A percentile compares a stretch with the other conserved stretches of the same genome.
Conservation (phyloP, 2,113 vertebrate genomes). For the Notarius quadriscutis region DNA sequence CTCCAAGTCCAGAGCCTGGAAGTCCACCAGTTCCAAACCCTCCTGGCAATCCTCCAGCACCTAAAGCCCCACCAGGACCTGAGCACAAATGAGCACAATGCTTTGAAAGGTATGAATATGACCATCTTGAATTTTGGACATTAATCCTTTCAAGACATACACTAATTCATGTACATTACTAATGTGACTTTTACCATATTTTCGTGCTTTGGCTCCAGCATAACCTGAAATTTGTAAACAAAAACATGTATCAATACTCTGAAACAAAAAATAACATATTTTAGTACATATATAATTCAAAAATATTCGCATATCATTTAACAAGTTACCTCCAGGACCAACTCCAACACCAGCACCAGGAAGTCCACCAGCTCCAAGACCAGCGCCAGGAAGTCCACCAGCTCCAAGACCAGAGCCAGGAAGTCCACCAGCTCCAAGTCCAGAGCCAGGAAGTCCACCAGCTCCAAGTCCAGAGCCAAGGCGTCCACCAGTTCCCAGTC, state of each 20-base stretch:
- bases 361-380: conserved; percentile 24
- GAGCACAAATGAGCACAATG: too few species aligned
- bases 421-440: conserved; percentile 47
- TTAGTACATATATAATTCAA: neutral
- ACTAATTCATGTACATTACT: neutral
- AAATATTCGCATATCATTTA: neutral
- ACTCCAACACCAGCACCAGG: conserved; percentile 24
- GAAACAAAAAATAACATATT: neutral
- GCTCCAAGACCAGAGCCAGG: conserved; percentile 45
- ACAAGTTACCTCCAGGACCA: conserved; percentile 41
- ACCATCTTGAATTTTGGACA: neutral
- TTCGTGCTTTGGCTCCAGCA: conserved; percentile 54
- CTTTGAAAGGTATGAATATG: neutral
- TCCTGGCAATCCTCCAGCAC: conserved; percentile 33
- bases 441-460: conserved; percentile 49
- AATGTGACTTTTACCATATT: conserved; percentile 47
- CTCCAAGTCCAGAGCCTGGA: neutral
- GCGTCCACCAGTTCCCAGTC: conserved; percentile 17
- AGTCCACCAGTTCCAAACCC: conserved; percentile 14
- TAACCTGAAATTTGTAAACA: conserved; percentile 39
- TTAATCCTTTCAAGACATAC: neutral
- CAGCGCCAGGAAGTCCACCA: conserved; percentile 20
- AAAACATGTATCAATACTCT: neutral
- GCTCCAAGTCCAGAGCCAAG: conserved; percentile 26
- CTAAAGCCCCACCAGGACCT: conserved; percentile 17